Evolutionary conservation across 2,113 vertebrate species (phyloP).

Genomic region (Laticauda laticaudata): DNA sequence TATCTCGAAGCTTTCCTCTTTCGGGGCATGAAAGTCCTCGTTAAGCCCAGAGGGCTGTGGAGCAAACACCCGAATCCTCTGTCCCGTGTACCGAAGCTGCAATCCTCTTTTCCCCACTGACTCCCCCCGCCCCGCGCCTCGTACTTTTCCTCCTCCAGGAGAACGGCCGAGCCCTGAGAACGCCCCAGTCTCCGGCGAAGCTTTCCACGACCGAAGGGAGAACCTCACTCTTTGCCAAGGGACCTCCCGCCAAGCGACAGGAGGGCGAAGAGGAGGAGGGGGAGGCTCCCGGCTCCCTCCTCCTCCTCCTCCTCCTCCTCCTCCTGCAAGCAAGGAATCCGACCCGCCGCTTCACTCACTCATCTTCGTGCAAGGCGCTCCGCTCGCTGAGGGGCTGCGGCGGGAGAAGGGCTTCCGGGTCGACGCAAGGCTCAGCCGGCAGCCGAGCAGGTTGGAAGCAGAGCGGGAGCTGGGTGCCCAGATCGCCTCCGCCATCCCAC

Average conservation of each 20-base stretch:
- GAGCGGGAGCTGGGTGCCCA: constrained; percentile 85
- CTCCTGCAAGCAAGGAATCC: background rate
- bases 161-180: background rate
- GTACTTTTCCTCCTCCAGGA: background rate
- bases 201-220: background rate
- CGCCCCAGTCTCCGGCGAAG: background rate
- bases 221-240: background rate
- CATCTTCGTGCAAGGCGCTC: constrained; percentile 85
- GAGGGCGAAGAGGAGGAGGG: no score
- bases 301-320: background rate
- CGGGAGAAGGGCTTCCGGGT: constrained; percentile 78
- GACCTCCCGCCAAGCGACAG: background rate
- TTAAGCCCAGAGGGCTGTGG: background rate
- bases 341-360: constrained; percentile 80
- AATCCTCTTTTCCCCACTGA: background rate
- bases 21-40: background rate
- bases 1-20: background rate
- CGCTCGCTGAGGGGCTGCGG: constrained; percentile 86
- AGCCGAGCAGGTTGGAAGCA: constrained; percentile 78
- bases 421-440: constrained; percentile 60
- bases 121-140: background rate
- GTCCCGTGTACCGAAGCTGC: background rate
- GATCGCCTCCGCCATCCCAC: constrained; percentile 78
- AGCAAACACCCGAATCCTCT: background rate
- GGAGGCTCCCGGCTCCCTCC: background rate